These are phyloP conservation scores for Achroia grisella DNA, from an alignment of 1,140 invertebrate genomes.

Conservation along the genomic window DNA sequence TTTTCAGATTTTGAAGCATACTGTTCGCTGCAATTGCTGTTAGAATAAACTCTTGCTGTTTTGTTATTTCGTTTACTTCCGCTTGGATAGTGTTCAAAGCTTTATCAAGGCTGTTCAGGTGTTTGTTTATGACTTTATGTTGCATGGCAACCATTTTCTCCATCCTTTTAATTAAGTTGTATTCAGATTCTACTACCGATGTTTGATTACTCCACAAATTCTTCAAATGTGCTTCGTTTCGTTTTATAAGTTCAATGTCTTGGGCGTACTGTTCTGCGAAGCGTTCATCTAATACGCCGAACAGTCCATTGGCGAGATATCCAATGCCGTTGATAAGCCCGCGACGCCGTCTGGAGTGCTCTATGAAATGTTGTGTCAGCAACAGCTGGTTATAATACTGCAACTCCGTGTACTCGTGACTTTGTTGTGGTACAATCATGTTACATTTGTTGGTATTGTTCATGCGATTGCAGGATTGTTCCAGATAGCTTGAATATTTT, in stretches of 20 bases:
- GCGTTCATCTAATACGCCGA: conserved; percentile 24
- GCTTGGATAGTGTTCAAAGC: background rate
- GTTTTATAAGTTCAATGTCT: conserved; percentile 15
- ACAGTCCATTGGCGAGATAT: conserved; percentile 18
- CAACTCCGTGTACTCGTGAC: conserved; percentile 5
- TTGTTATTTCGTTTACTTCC: background rate
- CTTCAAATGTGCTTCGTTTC: conserved; percentile 20
- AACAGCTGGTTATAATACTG: conserved; percentile 6
- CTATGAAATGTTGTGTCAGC: conserved; percentile 3
- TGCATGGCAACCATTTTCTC: conserved; percentile 18
- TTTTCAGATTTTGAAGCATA: conserved; percentile 1
- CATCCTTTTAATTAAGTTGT: conserved; percentile 16
- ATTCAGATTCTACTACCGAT: conserved; percentile 21
- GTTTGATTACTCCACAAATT: conserved; percentile 22
- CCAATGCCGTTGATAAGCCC: conserved; percentile 25
- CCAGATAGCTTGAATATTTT: conserved; percentile 11
- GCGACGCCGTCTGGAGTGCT: background rate
- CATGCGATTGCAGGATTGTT: conserved; percentile 6
- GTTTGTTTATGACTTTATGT: conserved; percentile 20
- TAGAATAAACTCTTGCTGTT: background rate
- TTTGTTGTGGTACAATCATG: conserved; percentile 6
- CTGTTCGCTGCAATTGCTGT: background rate
- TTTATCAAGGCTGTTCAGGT: background rate
- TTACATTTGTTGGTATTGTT: conserved; percentile 2
- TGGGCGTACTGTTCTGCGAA: conserved; percentile 29